A percentile compares a stretch with the other conserved stretches of the same genome.
Conservation (phyloP, 2,888 invertebrate genomes). For the Deilephila elpenor region DNA sequence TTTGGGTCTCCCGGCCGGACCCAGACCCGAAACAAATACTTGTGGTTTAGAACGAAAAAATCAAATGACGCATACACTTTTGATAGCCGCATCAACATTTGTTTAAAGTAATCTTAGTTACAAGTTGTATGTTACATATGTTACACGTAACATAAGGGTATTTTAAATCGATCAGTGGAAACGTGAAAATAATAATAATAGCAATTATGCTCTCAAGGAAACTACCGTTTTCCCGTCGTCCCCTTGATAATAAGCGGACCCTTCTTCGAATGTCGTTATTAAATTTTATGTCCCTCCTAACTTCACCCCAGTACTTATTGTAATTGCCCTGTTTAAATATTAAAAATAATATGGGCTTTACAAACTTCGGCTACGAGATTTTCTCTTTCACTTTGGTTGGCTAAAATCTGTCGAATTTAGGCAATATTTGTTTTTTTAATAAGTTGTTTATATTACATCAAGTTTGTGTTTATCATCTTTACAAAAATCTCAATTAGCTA, state of each 20-base stretch:
- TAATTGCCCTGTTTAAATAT: slow-evolving; percentile 61
- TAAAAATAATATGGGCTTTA: slow-evolving; percentile 44
- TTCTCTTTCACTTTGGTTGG: neutral
- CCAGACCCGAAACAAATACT: too few relatives aligned
- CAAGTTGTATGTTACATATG: too few relatives aligned
- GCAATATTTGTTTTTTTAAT: slow-evolving; percentile 11
- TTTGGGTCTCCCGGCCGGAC: too few relatives aligned
- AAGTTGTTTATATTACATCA: neutral
- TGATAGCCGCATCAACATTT: too few relatives aligned
- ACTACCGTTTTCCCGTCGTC: slow-evolving; percentile 29
- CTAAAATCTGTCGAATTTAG: neutral
- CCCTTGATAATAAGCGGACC: slow-evolving; percentile 41
- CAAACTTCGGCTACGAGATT: neutral
- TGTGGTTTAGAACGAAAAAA: too few relatives aligned
- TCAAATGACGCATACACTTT: too few relatives aligned
- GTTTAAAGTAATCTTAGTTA: too few relatives aligned
- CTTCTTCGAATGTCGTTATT: slow-evolving; percentile 53
- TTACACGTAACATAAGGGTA: neutral
- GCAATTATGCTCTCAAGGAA: slow-evolving; percentile 41
- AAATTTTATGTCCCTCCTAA: slow-evolving; percentile 55
- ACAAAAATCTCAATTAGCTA: neutral
- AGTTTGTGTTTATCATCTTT: neutral
- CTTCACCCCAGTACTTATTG: slow-evolving; percentile 54
- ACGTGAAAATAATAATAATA: slow-evolving; percentile 17
- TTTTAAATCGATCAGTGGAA: slow-evolving; percentile 5